A percentile compares a stretch with the other conserved stretches of the same genome.
Conservation (phyloP, 1,140 invertebrate genomes). For the Papilio polytes region DNA sequence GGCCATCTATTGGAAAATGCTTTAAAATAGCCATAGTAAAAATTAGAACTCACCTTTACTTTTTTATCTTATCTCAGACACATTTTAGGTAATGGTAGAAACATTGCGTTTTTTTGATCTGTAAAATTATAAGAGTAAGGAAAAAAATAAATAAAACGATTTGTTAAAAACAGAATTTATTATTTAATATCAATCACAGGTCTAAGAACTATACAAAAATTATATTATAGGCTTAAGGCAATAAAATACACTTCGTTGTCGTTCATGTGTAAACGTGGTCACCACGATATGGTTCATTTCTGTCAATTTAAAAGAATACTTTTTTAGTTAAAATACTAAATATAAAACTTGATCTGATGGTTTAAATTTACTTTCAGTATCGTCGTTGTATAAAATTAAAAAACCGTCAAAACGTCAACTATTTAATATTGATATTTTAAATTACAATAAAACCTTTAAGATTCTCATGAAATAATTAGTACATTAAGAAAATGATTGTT, state of each 20-base stretch:
- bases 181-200: conserved; percentile 63
- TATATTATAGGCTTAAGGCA: conserved; percentile 45
- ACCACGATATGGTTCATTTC: conserved; percentile 3
- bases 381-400: not conserved
- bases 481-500: conserved; percentile 2
- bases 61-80: not conserved
- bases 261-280: conserved; percentile 25
- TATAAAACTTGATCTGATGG: not conserved
- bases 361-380: not conserved
- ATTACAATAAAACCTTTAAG: not conserved
- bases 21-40: conserved; percentile 16
- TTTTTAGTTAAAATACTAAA: not conserved
- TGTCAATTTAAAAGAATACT: not conserved
- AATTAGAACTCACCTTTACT: not conserved
- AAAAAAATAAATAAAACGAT: conserved; percentile 44
- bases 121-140: not conserved
- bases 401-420: conserved; percentile 14
- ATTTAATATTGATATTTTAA: not conserved
- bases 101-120: not conserved
- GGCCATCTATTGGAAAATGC: conserved; percentile 46
- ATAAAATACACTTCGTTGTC: conserved; percentile 23
- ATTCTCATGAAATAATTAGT: conserved; percentile 10
- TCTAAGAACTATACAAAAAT: conserved; percentile 58
- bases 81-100: not conserved
- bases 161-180: conserved; percentile 48